Base-by-base conservation (phyloP, 1,140 invertebrate genomes). In the Parasteatoda tepidariorum region DNA sequence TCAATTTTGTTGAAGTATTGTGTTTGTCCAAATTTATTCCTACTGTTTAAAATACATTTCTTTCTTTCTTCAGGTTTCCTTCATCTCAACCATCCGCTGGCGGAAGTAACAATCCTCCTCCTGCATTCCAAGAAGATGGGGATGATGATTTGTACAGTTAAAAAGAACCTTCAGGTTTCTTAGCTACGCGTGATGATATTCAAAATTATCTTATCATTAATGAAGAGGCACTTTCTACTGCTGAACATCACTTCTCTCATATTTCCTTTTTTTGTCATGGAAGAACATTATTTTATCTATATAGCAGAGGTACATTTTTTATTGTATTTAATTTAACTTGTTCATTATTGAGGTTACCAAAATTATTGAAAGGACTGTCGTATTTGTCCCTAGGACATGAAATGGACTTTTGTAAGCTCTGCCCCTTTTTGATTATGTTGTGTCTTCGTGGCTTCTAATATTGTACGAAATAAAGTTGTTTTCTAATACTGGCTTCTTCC, bases 101-200 rank as follows among this genome's bases (percentile, higher is more conserved):
- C 33, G 38, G 30, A n/a, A 38, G 73, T 34, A 83, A 26, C 2
- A 84, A 54, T 24, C 31, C 24, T 28, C 5, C 6, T 66, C 31
- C n/a, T 30, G 9, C 30, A 2, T 15, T 30, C 30, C 68, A 68
- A 15, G 78, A 82, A 28, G 83, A 74, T 61, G 68, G 70, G 22
- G 68, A 81, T 67, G 67, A 75, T 78, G 61, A 84, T 38, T 67
- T 85, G 24, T 85, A 83, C 67, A 70, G 61, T 22, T 85, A 84
- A 64, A 55, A n/a, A n/a, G n/a, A n/a, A n/a, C 9, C 38, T 48
- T 9, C 38, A 48, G 18, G 4, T 1, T 48, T 48, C 18, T 48
- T 48, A 48, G 38, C 38, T 2, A 48, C 9, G 38, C 9, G 9
- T 48, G 18, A 9, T 18, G 18, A 9, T 48, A 48, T 48, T 48